Evolutionary conservation across 2,797 vertebrate species (phyloP), one percentile per base, ranked within the genome.

Genomic region (Schizothorax lantsangensis): DNA sequence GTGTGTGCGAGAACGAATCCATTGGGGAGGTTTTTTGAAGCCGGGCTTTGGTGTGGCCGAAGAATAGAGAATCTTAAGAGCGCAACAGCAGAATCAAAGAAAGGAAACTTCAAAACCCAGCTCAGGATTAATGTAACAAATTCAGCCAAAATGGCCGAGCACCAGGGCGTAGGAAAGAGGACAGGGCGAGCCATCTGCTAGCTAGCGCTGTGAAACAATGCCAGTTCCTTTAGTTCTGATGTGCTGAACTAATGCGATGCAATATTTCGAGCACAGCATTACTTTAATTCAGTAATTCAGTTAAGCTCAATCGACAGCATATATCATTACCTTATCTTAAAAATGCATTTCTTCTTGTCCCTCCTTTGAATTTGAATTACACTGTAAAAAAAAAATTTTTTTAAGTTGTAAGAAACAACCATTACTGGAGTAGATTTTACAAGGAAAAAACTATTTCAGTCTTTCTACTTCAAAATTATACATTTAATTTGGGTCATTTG

Each of bases 1-100:
- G 88, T 73, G 72, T 90, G 52, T 88, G 83, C 87, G 73, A 89
- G 84, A 40, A 89, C 81, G 88, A 91, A 91, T 83, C 89, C 87
- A 89, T 92, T 89, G 89, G 83, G 84, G 89, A 87, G 73, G 64
- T 90, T 81, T 91, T 91, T 90, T 90, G 85, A 92, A 92, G 91
- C 43, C 71, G 64, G 87, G 86, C 86, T 88, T 93, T 92, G 74
- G 71, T 21, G 87, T 88, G 91, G 88, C 80, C 82, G 69, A 73
- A 77, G 68, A 77, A 54, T 71, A 79, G 73, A 84, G 72, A 80
- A 71, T 81, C 79, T 78, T 81, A 69, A 92, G 69, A 74, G 74
- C 23, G 45, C 86, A 74, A 90, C 57, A 88, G 87, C 62, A 84
- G 38, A 90, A 89, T 81, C 81, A 79, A 90, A 84, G 69, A 90